These are phyloP conservation scores for Salarias fasciatus DNA, from an alignment of 2,797 vertebrate species.

Conservation along the genomic window DNA sequence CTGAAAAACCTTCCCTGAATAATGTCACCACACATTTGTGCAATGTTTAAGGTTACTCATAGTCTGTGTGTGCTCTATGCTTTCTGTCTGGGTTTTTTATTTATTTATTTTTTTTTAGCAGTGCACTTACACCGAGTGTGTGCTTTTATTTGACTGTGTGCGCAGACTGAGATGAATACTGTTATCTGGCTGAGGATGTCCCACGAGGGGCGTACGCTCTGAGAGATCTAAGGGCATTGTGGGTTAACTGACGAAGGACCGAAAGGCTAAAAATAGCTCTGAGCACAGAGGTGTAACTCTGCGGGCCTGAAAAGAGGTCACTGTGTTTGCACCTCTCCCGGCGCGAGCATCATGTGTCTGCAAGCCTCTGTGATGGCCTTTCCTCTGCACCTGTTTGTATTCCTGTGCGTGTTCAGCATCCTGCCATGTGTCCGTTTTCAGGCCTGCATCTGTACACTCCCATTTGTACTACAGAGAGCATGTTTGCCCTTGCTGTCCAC, in stretches of 20 bases:
- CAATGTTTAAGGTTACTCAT: background rate
- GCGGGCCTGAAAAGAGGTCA: conserved; percentile 62
- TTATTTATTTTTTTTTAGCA: background rate
- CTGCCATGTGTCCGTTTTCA: conserved; percentile 28
- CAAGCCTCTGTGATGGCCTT: conserved; percentile 31
- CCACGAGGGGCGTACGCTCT: conserved; percentile 20
- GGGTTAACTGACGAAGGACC: conserved; percentile 69
- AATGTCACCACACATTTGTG: background rate
- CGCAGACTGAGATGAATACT: conserved; percentile 7
- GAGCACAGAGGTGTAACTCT: conserved; percentile 58
- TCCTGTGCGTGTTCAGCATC: conserved; percentile 17
- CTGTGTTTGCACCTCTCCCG: conserved; percentile 58
- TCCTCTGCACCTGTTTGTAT: conserved; percentile 44
- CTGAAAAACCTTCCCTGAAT: background rate
- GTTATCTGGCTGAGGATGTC: conserved; percentile 23
- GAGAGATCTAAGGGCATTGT: conserved; percentile 46
- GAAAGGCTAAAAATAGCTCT: conserved; percentile 68
- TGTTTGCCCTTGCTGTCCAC: conserved; percentile 53
- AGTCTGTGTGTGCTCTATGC: background rate
- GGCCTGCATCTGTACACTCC: conserved; percentile 34
- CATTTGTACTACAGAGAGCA: conserved; percentile 43
- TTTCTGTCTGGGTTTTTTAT: background rate
- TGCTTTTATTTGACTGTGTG: conserved; percentile 3
- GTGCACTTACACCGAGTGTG: background rate
- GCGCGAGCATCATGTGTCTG: conserved; percentile 50